Evolutionary conservation across 2,113 vertebrate species (phyloP), one percentile per base, ranked within the genome.

Genomic region (Alosa alosa): DNA sequence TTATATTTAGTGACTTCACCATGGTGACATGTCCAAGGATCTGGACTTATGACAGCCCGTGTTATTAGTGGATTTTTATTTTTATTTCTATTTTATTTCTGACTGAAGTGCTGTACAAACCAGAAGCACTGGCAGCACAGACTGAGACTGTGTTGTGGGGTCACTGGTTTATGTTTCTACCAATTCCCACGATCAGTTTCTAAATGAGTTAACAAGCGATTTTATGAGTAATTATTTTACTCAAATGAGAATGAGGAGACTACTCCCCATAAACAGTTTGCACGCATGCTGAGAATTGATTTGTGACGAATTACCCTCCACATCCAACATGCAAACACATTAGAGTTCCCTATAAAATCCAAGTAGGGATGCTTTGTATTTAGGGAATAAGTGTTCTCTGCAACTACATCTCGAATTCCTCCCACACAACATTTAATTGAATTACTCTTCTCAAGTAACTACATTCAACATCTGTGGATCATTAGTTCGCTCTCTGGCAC

Each of bases 1-100:
- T 36, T 89, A 86, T 88, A 83, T 84, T 88, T 84, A 85, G 81
- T 39, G 17, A 36, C 31, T 39, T 10, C 60, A 64, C 60, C 25
- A 72, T 15, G 10, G 2, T 64, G 57, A 64, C 64, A 72, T 36
- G 64, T 72, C 64, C 57, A 64, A 64, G 22, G 57, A 2, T 36
- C 64, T 36, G 64, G 6, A 10, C 1, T 78, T 36, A 7, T 72
- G 18, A 60, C 57, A 60, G 57, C 25, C n/a, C 22, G 6, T 72
- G 64, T 25, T 72, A n/a, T 60, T 72, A 1, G 6, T 72, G 9
- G n/a, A 25, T 72, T 72, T 31, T 31, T 31, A 31, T 36, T 25
- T 25, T 25, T 72, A 31, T 25, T 64, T 64, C 7, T 25, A n/a
- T 57, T 57, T 57, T 7, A n/a, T 64, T 36, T 72, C 8, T 72